A percentile compares a stretch with the other conserved stretches of the same genome.
These are phyloP conservation scores for Acanthurus leucopareius DNA, from an alignment of 2,797 vertebrate species.

Conservation along the genomic window DNA sequence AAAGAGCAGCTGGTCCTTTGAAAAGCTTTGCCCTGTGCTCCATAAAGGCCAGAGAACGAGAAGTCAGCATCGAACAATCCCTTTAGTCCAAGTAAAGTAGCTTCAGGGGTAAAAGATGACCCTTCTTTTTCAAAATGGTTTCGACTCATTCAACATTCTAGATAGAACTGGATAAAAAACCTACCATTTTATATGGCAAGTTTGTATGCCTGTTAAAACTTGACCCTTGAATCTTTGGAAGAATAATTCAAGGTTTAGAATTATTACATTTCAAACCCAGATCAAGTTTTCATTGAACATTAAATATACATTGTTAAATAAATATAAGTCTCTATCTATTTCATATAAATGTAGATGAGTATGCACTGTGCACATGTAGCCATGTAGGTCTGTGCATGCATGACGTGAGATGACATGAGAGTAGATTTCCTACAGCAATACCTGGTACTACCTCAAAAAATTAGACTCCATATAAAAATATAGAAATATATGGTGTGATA, in stretches of 20 bases:
- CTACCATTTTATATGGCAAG: background rate
- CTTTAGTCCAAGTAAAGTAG: conserved; percentile 7
- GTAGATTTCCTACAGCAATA: background rate
- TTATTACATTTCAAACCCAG: too few relatives aligned
- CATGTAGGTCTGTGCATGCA: too few relatives aligned
- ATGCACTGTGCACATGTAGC: too few relatives aligned
- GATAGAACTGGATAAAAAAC: background rate
- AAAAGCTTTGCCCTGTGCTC: conserved; percentile 11
- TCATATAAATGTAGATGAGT: too few relatives aligned
- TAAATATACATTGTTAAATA: too few relatives aligned
- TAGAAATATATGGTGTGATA: background rate
- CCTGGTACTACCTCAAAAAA: background rate
- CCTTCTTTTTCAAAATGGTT: background rate
- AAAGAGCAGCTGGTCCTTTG: too few relatives aligned
- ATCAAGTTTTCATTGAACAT: too few relatives aligned
- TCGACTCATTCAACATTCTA: background rate
- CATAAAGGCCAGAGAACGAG: conserved; percentile 2
- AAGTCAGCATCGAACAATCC: background rate
- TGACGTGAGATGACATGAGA: background rate
- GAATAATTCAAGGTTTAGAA: background rate
- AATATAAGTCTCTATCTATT: too few relatives aligned
- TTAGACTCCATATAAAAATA: background rate
- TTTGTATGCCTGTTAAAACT: background rate
- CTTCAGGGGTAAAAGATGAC: conserved; percentile 13
- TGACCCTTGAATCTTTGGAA: background rate